Evolutionary conservation across 2,113 vertebrate genomes (phyloP).

Genomic region (Amphiprion percula): DNA sequence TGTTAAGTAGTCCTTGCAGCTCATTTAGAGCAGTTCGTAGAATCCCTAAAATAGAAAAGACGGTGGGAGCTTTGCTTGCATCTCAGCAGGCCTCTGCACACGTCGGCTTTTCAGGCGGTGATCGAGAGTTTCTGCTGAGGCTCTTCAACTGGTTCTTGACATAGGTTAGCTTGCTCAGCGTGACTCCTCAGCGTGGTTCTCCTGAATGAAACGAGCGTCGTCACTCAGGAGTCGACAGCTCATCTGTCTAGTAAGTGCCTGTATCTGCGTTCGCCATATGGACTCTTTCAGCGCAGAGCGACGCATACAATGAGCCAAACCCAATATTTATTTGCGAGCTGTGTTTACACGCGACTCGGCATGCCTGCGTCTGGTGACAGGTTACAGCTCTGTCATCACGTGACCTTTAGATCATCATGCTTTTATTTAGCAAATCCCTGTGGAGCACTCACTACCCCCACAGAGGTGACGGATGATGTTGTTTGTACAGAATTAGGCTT

Average conservation of each 20-base stretch:
- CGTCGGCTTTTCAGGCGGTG: constrained; percentile 10
- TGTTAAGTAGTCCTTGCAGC: neutral
- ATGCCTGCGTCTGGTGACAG: constrained; percentile 38
- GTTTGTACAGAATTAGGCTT: constrained; percentile 31
- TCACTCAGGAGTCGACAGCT: constrained; percentile 21
- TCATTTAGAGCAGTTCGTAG: neutral
- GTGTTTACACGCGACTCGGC: constrained; percentile 8
- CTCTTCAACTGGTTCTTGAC: constrained; percentile 36
- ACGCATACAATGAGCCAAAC: constrained; percentile 16
- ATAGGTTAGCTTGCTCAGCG: constrained; percentile 22
- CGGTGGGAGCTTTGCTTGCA: constrained; percentile 8
- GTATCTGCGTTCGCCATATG: neutral
- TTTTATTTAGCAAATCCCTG: constrained; percentile 50
- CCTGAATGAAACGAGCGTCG: constrained; percentile 23
- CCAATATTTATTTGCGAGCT: constrained; percentile 22
- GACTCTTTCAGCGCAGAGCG: constrained; percentile 1
- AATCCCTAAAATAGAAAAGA: constrained; percentile 14
- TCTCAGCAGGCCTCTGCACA: constrained; percentile 8
- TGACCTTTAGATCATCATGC: constrained; percentile 66
- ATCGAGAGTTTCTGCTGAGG: constrained; percentile 10
- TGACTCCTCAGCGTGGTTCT: constrained; percentile 38
- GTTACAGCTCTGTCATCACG: constrained; percentile 47
- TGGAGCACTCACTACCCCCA: constrained; percentile 6
- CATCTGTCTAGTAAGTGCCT: constrained; percentile 3
- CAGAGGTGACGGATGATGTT: constrained; percentile 48